Conservation (phyloP, 1,140 invertebrate species). For the Teleogryllus occipitalis region DNA sequence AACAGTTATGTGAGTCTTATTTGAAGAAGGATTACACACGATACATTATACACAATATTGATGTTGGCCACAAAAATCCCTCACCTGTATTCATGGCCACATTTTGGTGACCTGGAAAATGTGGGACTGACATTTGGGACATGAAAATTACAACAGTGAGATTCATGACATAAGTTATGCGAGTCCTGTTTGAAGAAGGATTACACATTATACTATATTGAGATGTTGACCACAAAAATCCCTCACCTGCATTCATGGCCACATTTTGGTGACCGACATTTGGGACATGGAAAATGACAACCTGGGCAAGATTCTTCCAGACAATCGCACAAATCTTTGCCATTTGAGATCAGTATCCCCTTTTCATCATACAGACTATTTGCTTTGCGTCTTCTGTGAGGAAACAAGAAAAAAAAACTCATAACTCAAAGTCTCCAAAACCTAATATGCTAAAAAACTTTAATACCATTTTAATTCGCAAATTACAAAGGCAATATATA, state of each 20-base stretch:
- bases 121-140: slow-evolving; percentile 67
- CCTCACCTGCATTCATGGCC: slow-evolving; percentile 50
- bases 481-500: background rate
- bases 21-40: too few species aligned
- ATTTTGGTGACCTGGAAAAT: slow-evolving; percentile 57
- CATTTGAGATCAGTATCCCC: slow-evolving; percentile 39
- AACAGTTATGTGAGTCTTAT: too few species aligned
- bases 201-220: too few species aligned
- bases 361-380: slow-evolving; percentile 35
- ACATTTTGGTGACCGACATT: slow-evolving; percentile 57
- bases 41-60: too few species aligned
- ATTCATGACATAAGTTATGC: too few species aligned
- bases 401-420: slow-evolving; percentile 11
- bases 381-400: slow-evolving; percentile 28
- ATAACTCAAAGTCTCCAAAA: background rate
- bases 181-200: too few species aligned
- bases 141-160: slow-evolving; percentile 76
- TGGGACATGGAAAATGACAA: slow-evolving; percentile 70
- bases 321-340: slow-evolving; percentile 70
- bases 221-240: background rate
- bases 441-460: background rate
- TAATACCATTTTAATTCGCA: background rate
- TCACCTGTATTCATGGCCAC: slow-evolving; percentile 52
- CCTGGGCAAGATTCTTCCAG: slow-evolving; percentile 58
- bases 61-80: background rate